Percentiles rank a stretch among this genome's conserved stretches.
phyloP scores from a whole-genome alignment of 2,888 invertebrate species.

The Athalia cordata region DNA sequence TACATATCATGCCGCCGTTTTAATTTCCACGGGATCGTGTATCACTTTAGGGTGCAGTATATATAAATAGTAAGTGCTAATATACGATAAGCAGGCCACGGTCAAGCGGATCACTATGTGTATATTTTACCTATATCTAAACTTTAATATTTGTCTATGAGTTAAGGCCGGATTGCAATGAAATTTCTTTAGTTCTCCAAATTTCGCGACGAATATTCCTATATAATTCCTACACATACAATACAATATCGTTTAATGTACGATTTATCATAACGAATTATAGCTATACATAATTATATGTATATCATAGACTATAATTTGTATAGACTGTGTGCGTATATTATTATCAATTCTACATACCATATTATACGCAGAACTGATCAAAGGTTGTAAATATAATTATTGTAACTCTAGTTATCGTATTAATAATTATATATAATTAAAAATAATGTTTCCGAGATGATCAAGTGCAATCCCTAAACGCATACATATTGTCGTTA shows the following conservation, averaged over 20 bases:
- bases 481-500: slow-evolving; percentile 4
- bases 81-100: slow-evolving; percentile 8
- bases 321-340: too few relatives aligned
- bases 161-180: background rate
- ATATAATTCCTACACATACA: slow-evolving; percentile 1
- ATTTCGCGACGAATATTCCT: background rate
- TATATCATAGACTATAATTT: too few relatives aligned
- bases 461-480: slow-evolving; percentile 39
- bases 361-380: too few relatives aligned
- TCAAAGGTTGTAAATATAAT: background rate
- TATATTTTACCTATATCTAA: too few relatives aligned
- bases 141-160: too few relatives aligned
- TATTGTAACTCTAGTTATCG: background rate
- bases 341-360: too few relatives aligned
- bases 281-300: too few relatives aligned
- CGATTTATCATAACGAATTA: too few relatives aligned
- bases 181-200: background rate
- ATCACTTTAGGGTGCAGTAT: background rate
- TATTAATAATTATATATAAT: background rate
- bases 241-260: background rate
- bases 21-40: background rate
- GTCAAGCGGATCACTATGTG: background rate
- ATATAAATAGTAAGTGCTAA: background rate
- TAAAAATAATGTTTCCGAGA: background rate
- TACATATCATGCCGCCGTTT: slow-evolving; percentile 5